phyloP scores from a whole-genome alignment of 2,113 vertebrate species.

The Otocyon megalotis region DNA sequence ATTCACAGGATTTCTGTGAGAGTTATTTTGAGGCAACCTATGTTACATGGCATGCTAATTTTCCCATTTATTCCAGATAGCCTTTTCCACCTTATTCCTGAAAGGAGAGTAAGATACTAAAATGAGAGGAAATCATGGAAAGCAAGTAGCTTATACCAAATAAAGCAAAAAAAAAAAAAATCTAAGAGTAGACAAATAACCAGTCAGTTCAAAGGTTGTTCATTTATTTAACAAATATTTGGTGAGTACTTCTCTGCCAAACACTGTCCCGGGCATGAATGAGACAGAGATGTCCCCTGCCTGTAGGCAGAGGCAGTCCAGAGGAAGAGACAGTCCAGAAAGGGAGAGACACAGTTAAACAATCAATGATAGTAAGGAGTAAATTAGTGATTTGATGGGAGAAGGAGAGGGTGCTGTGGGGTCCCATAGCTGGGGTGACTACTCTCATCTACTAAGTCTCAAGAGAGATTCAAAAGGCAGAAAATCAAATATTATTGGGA shows the following conservation, averaged over 20 bases:
- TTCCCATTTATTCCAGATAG: background rate
- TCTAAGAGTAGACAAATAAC: background rate
- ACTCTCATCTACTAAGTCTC: background rate
- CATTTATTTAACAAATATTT: slow-evolving; percentile 7
- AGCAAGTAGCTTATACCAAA: background rate
- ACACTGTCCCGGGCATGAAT: background rate
- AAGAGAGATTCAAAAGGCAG: background rate
- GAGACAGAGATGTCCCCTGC: background rate
- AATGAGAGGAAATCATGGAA: background rate
- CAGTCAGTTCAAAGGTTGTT: background rate
- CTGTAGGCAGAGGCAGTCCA: background rate
- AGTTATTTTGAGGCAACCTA: background rate
- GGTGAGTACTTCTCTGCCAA: background rate
- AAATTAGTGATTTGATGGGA: background rate
- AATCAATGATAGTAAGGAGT: background rate
- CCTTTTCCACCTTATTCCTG: background rate
- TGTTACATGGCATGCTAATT: background rate
- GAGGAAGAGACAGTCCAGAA: background rate
- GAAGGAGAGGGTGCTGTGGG: background rate
- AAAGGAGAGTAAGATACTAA: background rate
- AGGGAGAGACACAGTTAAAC: background rate
- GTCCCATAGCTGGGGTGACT: background rate
- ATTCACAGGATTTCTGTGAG: background rate
- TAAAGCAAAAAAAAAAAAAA: background rate
- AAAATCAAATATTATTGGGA: background rate